A percentile compares a stretch with the other conserved stretches of the same genome.
Evolutionary conservation across 2,797 vertebrate genomes (phyloP).

Genomic region (Sebastes kiyomatsui): DNA sequence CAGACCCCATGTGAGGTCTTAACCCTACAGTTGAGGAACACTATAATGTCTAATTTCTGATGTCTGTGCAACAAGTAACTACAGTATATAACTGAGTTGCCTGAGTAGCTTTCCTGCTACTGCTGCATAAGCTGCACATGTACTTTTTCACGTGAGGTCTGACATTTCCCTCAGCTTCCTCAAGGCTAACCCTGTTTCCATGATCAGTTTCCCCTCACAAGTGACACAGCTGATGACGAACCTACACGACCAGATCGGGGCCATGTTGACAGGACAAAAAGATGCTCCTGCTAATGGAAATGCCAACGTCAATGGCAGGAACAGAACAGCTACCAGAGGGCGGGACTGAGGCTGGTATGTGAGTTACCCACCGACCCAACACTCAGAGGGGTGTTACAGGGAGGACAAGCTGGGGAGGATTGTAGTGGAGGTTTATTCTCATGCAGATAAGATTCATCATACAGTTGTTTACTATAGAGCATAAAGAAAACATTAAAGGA

Average conservation of each 20-base stretch:
- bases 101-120: neutral
- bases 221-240: neutral
- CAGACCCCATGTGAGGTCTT: neutral
- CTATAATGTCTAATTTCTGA: no score
- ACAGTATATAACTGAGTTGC: neutral
- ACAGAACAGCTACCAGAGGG: constrained; percentile 4
- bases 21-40: neutral
- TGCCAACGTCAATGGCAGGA: constrained; percentile 32
- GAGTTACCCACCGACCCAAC: neutral
- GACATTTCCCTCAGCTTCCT: neutral
- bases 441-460: neutral
- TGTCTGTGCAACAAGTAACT: neutral
- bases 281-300: constrained; percentile 53
- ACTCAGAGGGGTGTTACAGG: neutral
- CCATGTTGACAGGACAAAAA: constrained; percentile 43
- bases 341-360: neutral
- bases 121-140: neutral
- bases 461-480: neutral
- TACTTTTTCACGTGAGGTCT: neutral
- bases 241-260: neutral
- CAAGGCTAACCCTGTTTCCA: neutral
- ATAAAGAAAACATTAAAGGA: neutral
- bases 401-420: neutral
- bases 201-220: neutral
- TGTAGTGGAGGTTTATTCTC: neutral